These are phyloP conservation scores for Oxyura jamaicensis DNA, from an alignment of 2,113 vertebrate genomes.

Conservation along the genomic window DNA sequence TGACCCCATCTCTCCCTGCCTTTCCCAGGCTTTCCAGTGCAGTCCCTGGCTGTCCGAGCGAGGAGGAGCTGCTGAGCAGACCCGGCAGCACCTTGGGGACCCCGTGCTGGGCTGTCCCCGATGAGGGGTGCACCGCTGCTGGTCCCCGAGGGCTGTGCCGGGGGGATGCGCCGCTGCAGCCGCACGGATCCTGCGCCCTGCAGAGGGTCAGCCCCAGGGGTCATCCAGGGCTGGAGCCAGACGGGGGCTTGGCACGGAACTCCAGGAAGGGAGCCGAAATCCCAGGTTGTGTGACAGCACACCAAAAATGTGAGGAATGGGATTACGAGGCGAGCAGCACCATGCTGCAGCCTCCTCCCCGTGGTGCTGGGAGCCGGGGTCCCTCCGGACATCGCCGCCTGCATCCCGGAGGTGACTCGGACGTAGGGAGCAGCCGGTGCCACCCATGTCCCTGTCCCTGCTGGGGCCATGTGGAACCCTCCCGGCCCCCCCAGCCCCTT, in stretches of 20 bases:
- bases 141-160: too few relatives aligned
- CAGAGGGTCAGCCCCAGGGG: too few relatives aligned
- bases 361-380: not conserved
- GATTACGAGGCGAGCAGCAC: not conserved
- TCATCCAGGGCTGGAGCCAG: not conserved
- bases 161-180: too few relatives aligned
- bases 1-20: not conserved
- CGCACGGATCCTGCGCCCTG: not conserved
- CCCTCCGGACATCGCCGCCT: not conserved
- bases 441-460: not conserved
- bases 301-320: not conserved
- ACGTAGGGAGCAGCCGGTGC: not conserved
- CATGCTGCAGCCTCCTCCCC: not conserved
- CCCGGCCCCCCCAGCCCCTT: accelerated
- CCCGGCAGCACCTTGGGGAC: too few relatives aligned
- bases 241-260: not conserved
- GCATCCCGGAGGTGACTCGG: not conserved
- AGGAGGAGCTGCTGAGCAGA: not conserved
- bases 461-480: not conserved
- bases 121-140: too few relatives aligned
- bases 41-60: not conserved
- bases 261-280: not conserved
- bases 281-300: not conserved
- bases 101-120: too few relatives aligned
- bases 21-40: not conserved